phyloP scores from a whole-genome alignment of 2,797 vertebrate genomes.

The Poeciliopsis turneri region DNA sequence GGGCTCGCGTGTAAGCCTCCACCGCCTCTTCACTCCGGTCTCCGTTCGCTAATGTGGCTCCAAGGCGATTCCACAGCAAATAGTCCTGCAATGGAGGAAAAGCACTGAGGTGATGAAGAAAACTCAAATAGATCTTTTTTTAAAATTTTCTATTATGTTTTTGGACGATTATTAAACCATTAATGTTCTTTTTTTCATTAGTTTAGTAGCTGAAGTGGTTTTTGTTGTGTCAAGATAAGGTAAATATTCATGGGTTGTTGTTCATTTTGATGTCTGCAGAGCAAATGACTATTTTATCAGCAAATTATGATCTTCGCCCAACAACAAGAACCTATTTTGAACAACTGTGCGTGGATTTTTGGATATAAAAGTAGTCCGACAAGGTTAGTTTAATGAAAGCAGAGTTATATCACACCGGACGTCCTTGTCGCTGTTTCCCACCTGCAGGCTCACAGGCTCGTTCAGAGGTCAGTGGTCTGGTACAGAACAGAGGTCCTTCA shows the following conservation, averaged over 20 bases:
- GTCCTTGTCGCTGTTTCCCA: constrained; percentile 66
- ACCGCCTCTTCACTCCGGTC: constrained; percentile 96
- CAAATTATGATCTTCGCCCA: background rate
- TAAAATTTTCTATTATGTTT: background rate
- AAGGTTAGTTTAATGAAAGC: constrained; percentile 53
- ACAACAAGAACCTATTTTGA: background rate
- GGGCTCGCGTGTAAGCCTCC: constrained; percentile 92
- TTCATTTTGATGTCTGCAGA: background rate
- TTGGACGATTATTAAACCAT: background rate
- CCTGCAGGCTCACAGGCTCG: constrained; percentile 55
- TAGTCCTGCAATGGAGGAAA: constrained; percentile 86
- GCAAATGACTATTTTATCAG: background rate
- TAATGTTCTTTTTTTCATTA: background rate
- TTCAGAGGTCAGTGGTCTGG: constrained; percentile 64
- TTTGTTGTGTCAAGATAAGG: background rate
- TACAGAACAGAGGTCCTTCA: constrained; percentile 55
- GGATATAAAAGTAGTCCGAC: constrained; percentile 27
- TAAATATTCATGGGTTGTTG: background rate
- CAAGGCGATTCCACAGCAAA: constrained; percentile 96
- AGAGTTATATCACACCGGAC: constrained; percentile 43
- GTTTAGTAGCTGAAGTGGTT: background rate
- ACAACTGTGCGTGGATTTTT: background rate
- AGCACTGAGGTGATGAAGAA: constrained; percentile 1
- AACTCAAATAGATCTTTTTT: background rate
- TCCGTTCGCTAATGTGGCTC: constrained; percentile 95